Evolutionary conservation across 92 coral and sea anemone genomes (phyloP).

Genomic region (Epizoanthus fatuus): DNA sequence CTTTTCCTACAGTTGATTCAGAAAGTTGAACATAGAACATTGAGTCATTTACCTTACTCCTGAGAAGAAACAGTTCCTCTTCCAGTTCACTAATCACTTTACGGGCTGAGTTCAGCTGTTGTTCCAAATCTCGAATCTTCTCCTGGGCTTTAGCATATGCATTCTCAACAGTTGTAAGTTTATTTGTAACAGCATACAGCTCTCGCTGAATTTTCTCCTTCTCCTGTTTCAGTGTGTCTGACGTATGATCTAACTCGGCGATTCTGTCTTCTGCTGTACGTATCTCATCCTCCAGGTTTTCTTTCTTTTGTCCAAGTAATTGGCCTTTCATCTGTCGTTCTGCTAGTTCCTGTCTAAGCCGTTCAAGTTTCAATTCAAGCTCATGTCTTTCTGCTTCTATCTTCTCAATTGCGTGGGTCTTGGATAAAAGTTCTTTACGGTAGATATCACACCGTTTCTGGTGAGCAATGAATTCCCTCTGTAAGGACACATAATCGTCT

Average conservation of each 20-base stretch:
- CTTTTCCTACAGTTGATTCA: too few relatives aligned
- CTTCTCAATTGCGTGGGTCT: conserved; percentile 85
- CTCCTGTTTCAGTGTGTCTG: conserved; percentile 70
- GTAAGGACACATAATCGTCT: conserved; percentile 84
- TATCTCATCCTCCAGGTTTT: conserved; percentile 84
- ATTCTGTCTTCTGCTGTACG: conserved; percentile 77
- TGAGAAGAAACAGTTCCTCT: conserved; percentile 75
- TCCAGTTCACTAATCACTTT: conserved; percentile 84
- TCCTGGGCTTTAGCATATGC: conserved; percentile 91
- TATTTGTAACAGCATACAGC: conserved; percentile 72
- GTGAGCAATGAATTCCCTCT: conserved; percentile 93
- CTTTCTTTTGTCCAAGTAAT: conserved; percentile 75
- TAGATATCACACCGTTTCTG: conserved; percentile 93
- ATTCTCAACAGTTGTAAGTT: conserved; percentile 76
- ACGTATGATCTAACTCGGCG: conserved; percentile 75
- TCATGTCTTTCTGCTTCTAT: conserved; percentile 75
- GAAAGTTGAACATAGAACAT: background rate
- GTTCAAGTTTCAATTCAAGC: conserved; percentile 77
- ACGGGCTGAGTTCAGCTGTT: conserved; percentile 78
- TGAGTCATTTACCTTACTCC: conserved; percentile 53
- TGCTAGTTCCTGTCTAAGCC: conserved; percentile 75
- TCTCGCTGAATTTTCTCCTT: conserved; percentile 84
- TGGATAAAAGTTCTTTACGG: conserved; percentile 87
- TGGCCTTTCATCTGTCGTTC: conserved; percentile 83
- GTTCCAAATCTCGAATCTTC: conserved; percentile 83